Evolutionary conservation across 1,140 invertebrate genomes (phyloP).

Genomic region (Drosophila chauvacae): DNA sequence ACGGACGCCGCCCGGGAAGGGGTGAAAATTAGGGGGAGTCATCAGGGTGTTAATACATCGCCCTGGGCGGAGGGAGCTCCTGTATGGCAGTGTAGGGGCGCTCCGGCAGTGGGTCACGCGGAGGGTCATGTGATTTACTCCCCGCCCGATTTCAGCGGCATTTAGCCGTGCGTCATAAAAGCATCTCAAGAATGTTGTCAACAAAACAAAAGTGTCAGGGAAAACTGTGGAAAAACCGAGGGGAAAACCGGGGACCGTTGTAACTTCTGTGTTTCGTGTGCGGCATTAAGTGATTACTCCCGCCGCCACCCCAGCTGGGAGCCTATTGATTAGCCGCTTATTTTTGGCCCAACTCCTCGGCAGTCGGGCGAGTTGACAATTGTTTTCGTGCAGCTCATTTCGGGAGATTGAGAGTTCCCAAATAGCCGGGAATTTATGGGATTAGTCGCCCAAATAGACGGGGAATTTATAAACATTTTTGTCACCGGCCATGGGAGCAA

Average conservation of each 20-base stretch:
- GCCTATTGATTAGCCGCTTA: slow-evolving; percentile 72
- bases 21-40: slow-evolving; percentile 15
- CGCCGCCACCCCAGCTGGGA: not conserved
- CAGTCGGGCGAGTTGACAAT: slow-evolving; percentile 18
- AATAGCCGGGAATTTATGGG: slow-evolving; percentile 48
- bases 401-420: slow-evolving; percentile 42
- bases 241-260: not conserved
- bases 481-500: slow-evolving; percentile 5
- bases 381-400: slow-evolving; percentile 43
- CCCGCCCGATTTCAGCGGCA: slow-evolving; percentile 27
- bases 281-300: slow-evolving; percentile 76
- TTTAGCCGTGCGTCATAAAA: slow-evolving; percentile 72
- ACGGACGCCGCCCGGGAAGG: slow-evolving; percentile 18
- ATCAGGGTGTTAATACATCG: slow-evolving; percentile 6
- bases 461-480: slow-evolving; percentile 43
- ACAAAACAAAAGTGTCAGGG: slow-evolving; percentile 65
- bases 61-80: not conserved
- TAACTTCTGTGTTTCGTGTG: slow-evolving; percentile 58
- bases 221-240: not conserved
- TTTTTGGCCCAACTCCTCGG: slow-evolving; percentile 37
- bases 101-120: slow-evolving; percentile 31
- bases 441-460: slow-evolving; percentile 35
- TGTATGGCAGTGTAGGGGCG: not conserved
- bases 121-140: slow-evolving; percentile 73
- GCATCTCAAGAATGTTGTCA: slow-evolving; percentile 81